Base-by-base conservation (phyloP, 2,888 invertebrate genomes). In the Conus canariensis region DNA sequence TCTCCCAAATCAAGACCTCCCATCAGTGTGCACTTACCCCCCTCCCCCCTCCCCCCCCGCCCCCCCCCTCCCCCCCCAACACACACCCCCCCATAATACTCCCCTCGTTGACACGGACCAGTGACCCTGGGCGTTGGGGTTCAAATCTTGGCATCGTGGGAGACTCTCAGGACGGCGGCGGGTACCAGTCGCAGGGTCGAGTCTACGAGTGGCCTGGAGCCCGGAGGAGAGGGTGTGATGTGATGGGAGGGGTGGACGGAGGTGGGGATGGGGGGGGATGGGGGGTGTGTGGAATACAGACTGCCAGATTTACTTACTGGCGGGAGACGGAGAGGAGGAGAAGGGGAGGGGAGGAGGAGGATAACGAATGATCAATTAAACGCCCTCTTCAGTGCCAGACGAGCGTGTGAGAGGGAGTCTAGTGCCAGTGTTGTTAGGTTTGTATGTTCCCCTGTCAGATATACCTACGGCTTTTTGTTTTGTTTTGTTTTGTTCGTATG, bases 71-170 rank as follows among this genome's bases (percentile, higher is more conserved):
- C 45, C 45, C 4, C 3, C 4, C 45, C 45, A 1, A 1, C 2
- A 2, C 45, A 2, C 45, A 9, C 9, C 4, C n/a, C 4, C n/a
- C 74, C 74, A n/a, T 74, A 74, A 74, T 10, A 74, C 74, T 22
- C n/a, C 74, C 6, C 22, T 10, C 74, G 74, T 19, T 74, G 74
- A 74, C 74, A 74, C n/a, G n/a, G 74, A n/a, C n/a, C 5, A 74
- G n/a, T 74, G 74, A 74, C 74, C 45, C 74, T 74, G 74, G 74
- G 74, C n/a, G 74, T 74, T 74, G n/a, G 74, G 74, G 74, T 74
- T 74, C 74, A 74, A 74, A 74, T 74, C 74, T n/a, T 74, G 74
- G n/a, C 74, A 74, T 74, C 74, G 74, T 74, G 74, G 74, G 74
- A 74, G 74, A 74, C n/a, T n/a, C 22, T n/a, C n/a, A 45, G 45